These are phyloP conservation scores for Sacculina carcini DNA, from an alignment of 2,888 invertebrate species.

Conservation along the genomic window DNA sequence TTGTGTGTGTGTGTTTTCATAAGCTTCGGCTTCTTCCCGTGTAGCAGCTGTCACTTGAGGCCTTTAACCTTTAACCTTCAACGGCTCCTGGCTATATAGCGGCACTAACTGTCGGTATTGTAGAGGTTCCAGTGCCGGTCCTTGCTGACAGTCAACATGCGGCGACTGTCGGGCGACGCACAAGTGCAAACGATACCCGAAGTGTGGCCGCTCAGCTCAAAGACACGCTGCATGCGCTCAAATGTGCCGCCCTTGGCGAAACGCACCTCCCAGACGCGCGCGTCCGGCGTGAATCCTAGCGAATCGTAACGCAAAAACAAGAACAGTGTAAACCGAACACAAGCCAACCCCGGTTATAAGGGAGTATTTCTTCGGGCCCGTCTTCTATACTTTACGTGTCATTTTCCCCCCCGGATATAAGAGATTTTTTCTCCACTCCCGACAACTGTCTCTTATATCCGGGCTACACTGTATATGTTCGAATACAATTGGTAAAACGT, in stretches of 20 bases:
- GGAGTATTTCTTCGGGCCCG: too few species aligned
- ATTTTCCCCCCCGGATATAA: too few species aligned
- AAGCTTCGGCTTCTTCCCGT: too few species aligned
- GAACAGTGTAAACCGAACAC: not conserved
- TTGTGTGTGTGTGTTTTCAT: too few species aligned
- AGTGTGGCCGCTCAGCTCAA: slow-evolving; percentile 50
- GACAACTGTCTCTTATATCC: too few species aligned
- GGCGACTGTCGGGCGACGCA: slow-evolving; percentile 52
- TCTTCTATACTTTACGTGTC: too few species aligned
- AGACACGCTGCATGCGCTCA: slow-evolving; percentile 43
- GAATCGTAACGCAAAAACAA: not conserved
- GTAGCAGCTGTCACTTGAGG: too few species aligned
- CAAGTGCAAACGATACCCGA: slow-evolving; percentile 54
- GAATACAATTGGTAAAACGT: not conserved
- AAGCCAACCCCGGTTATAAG: too few species aligned
- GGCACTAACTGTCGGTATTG: slow-evolving; percentile 43
- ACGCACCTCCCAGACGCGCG: slow-evolving; percentile 52
- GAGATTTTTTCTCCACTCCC: too few species aligned
- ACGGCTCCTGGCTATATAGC: not conserved
- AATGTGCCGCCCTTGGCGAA: slow-evolving; percentile 47
- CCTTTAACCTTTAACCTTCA: too few species aligned
- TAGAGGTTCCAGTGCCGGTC: slow-evolving; percentile 66
- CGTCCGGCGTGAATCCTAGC: slow-evolving; percentile 35
- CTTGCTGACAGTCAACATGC: slow-evolving; percentile 57
- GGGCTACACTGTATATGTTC: not conserved